Base-by-base conservation (phyloP, 2,888 invertebrate species). In the Leptopterna dolabrata region DNA sequence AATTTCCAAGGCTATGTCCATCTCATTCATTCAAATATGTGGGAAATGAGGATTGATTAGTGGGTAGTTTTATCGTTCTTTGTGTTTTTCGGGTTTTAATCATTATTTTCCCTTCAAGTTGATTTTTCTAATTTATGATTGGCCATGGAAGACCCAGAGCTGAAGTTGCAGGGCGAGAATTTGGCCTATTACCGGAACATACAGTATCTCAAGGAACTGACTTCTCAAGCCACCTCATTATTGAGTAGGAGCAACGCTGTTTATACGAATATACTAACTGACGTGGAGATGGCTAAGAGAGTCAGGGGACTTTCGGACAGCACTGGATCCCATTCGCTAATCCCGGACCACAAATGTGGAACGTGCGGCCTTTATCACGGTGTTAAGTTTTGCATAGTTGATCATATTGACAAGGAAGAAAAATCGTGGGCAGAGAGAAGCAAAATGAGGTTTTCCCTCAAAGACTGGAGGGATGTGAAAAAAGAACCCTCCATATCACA, bases 121-220 rank as follows among this genome's bases (percentile, higher is more conserved):
- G 11, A 19, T 55, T 55, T 47, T 47, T 47, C 19, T 1, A 55
- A 55, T 19, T 55, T 3, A 55, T 55, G 6, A 19, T 11, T 78
- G 19, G 43, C 45, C 9, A 78, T 78, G 47, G 30, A 81, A 13
- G 81, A 81, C 29, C 81, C 29, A 29, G 51, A 7, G 14, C n/a
- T 13, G 36, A 55, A 11, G n/a, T 45, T 83, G 29, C 9, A 30
- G 9, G 83, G 41, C 41, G 83, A 83, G 36, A 70, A 70, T 41
- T 41, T 83, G 19, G 41, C 19, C 4, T 70, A 41, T 24, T 83
- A 83, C 83, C 30, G 43, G 27, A 83, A 83, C 19, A 83, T 83
- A 9, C 27, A 70, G 24, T 36, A 36, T 41, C 70, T 83, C 24
- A 83, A 83, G 24, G 71, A 83, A 71, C n/a, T 83, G 24, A 83